These are phyloP conservation scores for Melanerpes aurifrons DNA, from an alignment of 2,113 vertebrate genomes.

Conservation along the genomic window DNA sequence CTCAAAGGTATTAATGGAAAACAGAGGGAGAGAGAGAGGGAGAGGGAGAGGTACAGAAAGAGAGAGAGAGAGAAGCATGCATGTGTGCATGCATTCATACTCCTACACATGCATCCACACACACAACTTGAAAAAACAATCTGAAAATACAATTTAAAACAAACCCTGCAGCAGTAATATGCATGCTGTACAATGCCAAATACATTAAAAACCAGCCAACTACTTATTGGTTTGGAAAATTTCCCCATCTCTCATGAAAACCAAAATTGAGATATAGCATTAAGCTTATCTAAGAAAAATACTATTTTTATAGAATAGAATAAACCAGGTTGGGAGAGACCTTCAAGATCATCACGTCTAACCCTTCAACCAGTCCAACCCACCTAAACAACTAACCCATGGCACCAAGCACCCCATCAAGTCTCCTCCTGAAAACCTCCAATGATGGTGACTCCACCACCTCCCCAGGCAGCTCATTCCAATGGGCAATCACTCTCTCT, in stretches of 20 bases:
- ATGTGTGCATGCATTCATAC: background rate
- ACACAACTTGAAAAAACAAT: background rate
- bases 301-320: background rate
- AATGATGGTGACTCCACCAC: too few relatives aligned
- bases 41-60: too few relatives aligned
- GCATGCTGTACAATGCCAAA: background rate
- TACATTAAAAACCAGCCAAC: background rate
- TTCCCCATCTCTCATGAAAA: background rate
- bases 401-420: too few relatives aligned
- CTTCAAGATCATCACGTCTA: too few relatives aligned
- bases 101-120: background rate
- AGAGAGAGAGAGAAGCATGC: background rate
- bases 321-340: too few relatives aligned
- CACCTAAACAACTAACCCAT: too few relatives aligned
- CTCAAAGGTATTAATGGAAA: constrained; percentile 9
- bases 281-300: background rate
- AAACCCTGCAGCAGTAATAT: background rate
- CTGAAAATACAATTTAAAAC: constrained; percentile 6
- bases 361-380: too few relatives aligned
- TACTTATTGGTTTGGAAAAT: background rate
- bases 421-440: too few relatives aligned
- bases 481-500: too few relatives aligned
- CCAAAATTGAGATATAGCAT: background rate
- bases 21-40: background rate
- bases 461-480: too few relatives aligned